Conservation (phyloP, 2,113 vertebrate genomes). For the Rhineura floridana region DNA sequence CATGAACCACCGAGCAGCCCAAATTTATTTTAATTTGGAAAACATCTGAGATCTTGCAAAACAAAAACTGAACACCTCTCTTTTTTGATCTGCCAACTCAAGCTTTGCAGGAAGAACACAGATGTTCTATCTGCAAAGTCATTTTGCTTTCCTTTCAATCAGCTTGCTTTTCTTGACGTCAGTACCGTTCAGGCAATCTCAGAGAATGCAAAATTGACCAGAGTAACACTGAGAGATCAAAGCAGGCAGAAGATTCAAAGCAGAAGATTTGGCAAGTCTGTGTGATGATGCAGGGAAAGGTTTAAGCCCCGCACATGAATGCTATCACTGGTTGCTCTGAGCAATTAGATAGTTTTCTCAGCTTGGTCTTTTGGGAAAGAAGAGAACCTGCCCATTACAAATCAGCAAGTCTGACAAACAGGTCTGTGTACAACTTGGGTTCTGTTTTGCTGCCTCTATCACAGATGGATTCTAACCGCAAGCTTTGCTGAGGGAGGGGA, state of each 20-base stretch:
- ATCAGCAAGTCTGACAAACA: background rate
- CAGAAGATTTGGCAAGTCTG: background rate
- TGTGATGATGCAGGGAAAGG: background rate
- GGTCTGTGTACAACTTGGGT: too few relatives aligned
- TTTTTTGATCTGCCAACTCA: background rate
- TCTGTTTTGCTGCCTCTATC: background rate
- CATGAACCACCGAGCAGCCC: too few relatives aligned
- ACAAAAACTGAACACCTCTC: too few relatives aligned
- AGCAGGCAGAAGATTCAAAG: background rate
- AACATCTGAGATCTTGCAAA: background rate
- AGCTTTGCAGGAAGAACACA: background rate
- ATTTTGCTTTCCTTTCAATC: background rate
- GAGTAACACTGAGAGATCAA: background rate
- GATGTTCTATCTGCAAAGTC: background rate
- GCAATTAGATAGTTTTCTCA: background rate
- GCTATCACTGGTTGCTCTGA: background rate
- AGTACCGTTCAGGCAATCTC: background rate
- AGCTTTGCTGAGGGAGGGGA: background rate
- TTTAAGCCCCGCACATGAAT: background rate
- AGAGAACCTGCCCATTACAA: background rate
- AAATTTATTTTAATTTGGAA: too few relatives aligned
- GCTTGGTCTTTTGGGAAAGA: rapidly evolving
- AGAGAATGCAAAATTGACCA: background rate
- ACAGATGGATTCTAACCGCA: background rate
- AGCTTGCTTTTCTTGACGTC: background rate